These are phyloP conservation scores for Botia almorhae DNA, from an alignment of 2,797 vertebrate genomes.

Conservation along the genomic window DNA sequence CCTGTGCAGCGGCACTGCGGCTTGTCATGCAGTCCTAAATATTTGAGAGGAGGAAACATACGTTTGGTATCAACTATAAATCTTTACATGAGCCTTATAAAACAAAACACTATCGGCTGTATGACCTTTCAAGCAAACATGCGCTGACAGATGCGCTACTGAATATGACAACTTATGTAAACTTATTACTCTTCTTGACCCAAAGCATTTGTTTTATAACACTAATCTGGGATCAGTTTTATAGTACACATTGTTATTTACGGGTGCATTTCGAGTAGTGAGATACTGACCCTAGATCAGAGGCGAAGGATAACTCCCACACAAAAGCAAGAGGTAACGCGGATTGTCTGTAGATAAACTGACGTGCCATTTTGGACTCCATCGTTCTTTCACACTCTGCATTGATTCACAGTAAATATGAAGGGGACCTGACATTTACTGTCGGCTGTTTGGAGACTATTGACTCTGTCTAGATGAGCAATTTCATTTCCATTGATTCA, in stretches of 20 bases:
- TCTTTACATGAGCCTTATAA: constrained; percentile 48
- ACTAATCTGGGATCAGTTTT: background rate
- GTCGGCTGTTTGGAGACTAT: constrained; percentile 55
- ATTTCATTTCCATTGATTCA: constrained; percentile 61
- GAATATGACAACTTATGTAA: constrained; percentile 17
- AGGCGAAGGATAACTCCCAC: constrained; percentile 50
- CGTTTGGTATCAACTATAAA: constrained; percentile 40
- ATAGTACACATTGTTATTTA: background rate
- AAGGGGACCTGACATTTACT: constrained; percentile 59
- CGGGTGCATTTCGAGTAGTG: constrained; percentile 4
- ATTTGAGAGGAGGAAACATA: constrained; percentile 39
- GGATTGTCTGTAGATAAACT: constrained; percentile 59
- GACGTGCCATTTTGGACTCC: constrained; percentile 51
- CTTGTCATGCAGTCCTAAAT: background rate
- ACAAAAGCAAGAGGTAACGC: constrained; percentile 44
- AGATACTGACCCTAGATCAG: constrained; percentile 29
- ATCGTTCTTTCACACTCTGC: constrained; percentile 52
- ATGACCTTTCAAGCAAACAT: constrained; percentile 26
- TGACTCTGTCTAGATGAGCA: constrained; percentile 59
- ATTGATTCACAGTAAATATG: constrained; percentile 54
- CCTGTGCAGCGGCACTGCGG: constrained; percentile 31
- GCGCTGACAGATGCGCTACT: background rate
- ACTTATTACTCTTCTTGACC: background rate
- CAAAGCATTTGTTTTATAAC: background rate
- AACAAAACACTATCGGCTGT: constrained; percentile 27